phyloP scores from a whole-genome alignment of 92 coral and sea anemone species.

The Actinostola sp. region DNA sequence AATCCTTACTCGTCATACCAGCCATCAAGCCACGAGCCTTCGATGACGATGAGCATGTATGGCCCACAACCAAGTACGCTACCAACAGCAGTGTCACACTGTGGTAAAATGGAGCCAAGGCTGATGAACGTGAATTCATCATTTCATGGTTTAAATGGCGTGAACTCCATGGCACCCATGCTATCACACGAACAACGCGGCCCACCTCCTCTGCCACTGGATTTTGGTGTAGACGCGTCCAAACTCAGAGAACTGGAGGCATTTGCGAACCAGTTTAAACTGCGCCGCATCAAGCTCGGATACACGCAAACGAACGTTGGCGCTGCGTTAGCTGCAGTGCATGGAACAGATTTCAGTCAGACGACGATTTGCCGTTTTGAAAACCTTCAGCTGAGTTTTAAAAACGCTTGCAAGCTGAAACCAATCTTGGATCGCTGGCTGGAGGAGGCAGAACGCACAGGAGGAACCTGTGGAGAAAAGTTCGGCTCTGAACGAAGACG shows the following conservation, averaged over 20 bases:
- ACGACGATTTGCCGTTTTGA: slow-evolving; percentile 98
- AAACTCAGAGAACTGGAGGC: slow-evolving; percentile 85
- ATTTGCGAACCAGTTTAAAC: slow-evolving; percentile 86
- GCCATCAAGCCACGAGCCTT: slow-evolving; percentile 55
- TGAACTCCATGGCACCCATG: slow-evolving; percentile 51
- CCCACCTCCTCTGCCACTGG: slow-evolving; percentile 61
- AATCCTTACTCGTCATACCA: slow-evolving; percentile 71
- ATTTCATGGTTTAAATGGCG: slow-evolving; percentile 57
- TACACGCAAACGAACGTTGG: slow-evolving; percentile 99
- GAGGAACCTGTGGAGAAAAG: slow-evolving; percentile 82
- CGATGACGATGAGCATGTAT: slow-evolving; percentile 63
- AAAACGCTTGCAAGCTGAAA: slow-evolving; percentile 88
- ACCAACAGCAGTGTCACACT: slow-evolving; percentile 65
- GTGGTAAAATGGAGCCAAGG: slow-evolving; percentile 76
- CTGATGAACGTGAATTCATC: slow-evolving; percentile 61
- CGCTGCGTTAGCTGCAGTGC: slow-evolving; percentile 95
- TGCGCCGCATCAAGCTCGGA: slow-evolving; percentile 97
- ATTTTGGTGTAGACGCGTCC: slow-evolving; percentile 84
- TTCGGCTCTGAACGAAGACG: slow-evolving; percentile 79
- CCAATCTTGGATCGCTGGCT: slow-evolving; percentile 87
- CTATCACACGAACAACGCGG: slow-evolving; percentile 59
- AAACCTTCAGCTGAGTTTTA: slow-evolving; percentile 91
- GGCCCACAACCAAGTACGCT: slow-evolving; percentile 59
- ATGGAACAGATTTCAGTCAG: slow-evolving; percentile 97
- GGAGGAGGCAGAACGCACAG: slow-evolving; percentile 84